phyloP scores from a whole-genome alignment of 2,888 invertebrate genomes.

The Andricus quercusramuli region DNA sequence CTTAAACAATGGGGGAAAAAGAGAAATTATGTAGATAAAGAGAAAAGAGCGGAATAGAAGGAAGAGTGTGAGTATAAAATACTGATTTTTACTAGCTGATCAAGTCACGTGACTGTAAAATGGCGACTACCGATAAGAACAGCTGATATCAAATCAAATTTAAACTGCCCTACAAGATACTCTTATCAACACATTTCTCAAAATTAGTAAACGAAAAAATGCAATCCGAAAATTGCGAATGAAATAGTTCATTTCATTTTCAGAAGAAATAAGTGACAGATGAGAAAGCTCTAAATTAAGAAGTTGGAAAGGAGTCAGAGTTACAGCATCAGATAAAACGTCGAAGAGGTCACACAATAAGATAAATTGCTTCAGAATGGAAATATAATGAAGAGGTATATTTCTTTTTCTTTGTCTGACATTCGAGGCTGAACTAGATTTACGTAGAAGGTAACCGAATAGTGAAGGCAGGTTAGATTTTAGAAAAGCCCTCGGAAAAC shows the following conservation, averaged over 20 bases:
- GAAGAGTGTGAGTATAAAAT: too few species aligned
- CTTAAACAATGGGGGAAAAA: too few species aligned
- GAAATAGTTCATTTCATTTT: background rate
- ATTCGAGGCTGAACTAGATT: constrained; percentile 6
- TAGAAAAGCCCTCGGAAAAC: constrained; percentile 1
- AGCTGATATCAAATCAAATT: background rate
- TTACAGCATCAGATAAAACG: background rate
- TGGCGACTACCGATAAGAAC: background rate
- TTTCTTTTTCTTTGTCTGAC: background rate
- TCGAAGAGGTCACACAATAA: constrained; percentile 5
- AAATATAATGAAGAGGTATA: constrained; percentile 12
- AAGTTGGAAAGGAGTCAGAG: constrained; percentile 4
- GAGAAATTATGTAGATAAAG: too few species aligned
- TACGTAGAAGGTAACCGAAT: background rate
- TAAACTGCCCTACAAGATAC: background rate
- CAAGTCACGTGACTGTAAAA: background rate
- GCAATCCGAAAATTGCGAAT: background rate
- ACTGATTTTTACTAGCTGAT: background rate
- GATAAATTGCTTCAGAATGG: constrained; percentile 4
- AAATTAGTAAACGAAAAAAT: background rate
- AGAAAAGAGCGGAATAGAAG: too few species aligned
- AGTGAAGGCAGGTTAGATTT: constrained; percentile 26
- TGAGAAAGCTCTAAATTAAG: constrained; percentile 7
- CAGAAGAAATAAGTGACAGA: background rate
- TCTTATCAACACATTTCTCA: background rate